Evolutionary conservation across 2,888 invertebrate genomes (phyloP).

Genomic region (Apamea sordens): DNA sequence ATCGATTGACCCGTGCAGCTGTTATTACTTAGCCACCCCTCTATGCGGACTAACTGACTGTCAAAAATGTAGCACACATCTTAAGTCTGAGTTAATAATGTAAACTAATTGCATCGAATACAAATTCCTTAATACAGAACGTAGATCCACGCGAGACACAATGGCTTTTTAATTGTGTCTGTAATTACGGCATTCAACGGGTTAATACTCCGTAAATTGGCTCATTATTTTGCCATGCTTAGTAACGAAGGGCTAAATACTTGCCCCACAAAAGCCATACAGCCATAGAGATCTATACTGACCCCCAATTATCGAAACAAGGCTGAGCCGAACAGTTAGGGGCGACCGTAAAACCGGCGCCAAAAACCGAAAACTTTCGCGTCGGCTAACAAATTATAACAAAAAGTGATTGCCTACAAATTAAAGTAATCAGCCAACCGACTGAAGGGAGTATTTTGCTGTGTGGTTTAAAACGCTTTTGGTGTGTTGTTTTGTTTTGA

Average conservation of each 20-base stretch:
- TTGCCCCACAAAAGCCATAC: background rate
- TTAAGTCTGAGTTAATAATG: background rate
- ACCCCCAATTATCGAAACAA: slow-evolving; percentile 46
- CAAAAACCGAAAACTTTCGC: slow-evolving; percentile 67
- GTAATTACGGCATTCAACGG: no score
- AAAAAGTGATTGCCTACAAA: slow-evolving; percentile 65
- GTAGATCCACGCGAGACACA: no score
- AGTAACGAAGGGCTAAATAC: slow-evolving; percentile 11
- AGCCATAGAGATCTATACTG: slow-evolving; percentile 9
- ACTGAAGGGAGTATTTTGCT: slow-evolving; percentile 60
- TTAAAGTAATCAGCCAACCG: slow-evolving; percentile 71
- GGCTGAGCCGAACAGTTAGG: slow-evolving; percentile 12
- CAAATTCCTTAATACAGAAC: slow-evolving; percentile 9
- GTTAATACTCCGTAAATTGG: background rate
- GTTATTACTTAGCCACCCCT: no score
- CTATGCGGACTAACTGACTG: background rate
- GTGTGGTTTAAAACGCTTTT: slow-evolving; percentile 61
- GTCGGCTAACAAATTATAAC: slow-evolving; percentile 73
- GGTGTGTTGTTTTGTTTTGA: slow-evolving; percentile 47
- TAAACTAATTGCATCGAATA: background rate
- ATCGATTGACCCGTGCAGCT: no score
- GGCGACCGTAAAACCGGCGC: slow-evolving; percentile 40
- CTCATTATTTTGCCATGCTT: slow-evolving; percentile 3
- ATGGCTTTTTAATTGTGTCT: no score
- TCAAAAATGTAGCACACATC: background rate